Evolutionary conservation across 2,797 vertebrate genomes (phyloP).

Genomic region (Sphenopsis melanotis): DNA sequence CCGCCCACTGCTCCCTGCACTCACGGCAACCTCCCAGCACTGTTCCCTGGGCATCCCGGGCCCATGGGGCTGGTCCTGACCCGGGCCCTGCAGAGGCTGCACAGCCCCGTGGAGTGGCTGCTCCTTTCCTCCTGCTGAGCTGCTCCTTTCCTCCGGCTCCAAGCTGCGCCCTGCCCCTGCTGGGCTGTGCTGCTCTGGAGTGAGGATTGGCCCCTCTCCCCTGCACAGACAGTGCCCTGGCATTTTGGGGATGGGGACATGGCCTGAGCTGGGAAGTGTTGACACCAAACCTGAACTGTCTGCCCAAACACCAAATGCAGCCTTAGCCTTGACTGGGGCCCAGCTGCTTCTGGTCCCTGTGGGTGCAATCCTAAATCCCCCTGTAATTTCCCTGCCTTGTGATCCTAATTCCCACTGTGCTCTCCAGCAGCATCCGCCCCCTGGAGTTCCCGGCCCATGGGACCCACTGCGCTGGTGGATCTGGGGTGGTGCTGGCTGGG

Average conservation of each 20-base stretch:
- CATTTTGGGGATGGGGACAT: not conserved
- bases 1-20: not conserved
- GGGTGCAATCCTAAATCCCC: not conserved
- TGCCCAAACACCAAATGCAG: not conserved
- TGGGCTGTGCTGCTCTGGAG: not conserved
- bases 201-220: fast-evolving
- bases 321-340: not conserved
- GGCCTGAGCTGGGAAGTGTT: not conserved
- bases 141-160: not conserved
- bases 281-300: not conserved
- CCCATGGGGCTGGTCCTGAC: not conserved
- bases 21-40: not conserved
- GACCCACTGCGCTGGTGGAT: not conserved
- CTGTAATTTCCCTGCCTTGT: not conserved
- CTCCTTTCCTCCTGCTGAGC: too few relatives aligned
- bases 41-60: not conserved
- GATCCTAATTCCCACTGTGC: not conserved
- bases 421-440: not conserved
- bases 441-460: not conserved
- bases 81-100: not conserved
- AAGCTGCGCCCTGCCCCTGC: not conserved
- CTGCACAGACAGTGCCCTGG: not conserved
- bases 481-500: not conserved
- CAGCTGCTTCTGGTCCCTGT: not conserved
- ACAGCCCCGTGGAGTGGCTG: fast-evolving